Base-by-base conservation (phyloP, 2,113 vertebrate genomes). In the Hemiscyllium ocellatum region DNA sequence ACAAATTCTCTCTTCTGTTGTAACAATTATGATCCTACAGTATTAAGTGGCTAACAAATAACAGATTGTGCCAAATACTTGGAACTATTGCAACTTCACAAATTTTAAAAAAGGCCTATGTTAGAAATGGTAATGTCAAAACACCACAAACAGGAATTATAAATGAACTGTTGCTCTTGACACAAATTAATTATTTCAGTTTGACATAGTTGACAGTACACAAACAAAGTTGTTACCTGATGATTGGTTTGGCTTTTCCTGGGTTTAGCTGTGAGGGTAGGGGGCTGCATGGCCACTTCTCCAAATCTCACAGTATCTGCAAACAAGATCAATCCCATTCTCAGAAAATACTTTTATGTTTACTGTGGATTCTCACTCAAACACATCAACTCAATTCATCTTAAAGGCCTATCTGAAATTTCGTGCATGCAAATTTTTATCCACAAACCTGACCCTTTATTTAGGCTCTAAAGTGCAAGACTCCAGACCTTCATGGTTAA, bases 281-380 rank as follows among this genome's bases (percentile, higher is more conserved):
- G 99, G 0, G 99, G 99, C 86, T 98, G 98, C 95, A 98, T 97
- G 5, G 97, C 97, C 17, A 99, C 98, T 42, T 99, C 99, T 22
- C 99, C 99, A 4, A 99, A 99, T 0, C 97, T 96, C 95, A 99
- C 97, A 0, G 96, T 68, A 96, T 99, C 99, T 99, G 90, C 0
- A 96, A 93, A 7, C 78, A 33, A 20, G 66, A 68, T 95, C 78
- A 95, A 56, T 12, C 42, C 42, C 10, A 52, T 33, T 95, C 42
- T 17, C 68, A 52, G 50, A 26, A 95, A 70, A 26, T 37, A 69
- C 2, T 2, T 26, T 68, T 70, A 94, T 26, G 4, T 24, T 37
- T 47, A 70, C 66, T 65, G 17, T 33, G 56, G 87, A 90, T 33
- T 33, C 52, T 90, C 61, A 65, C 12, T 56, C 33, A 90, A 33